These are phyloP conservation scores for Holothuria leucospilota DNA, from an alignment of 53 echinoderm and acorn worm genomes.

Conservation along the genomic window DNA sequence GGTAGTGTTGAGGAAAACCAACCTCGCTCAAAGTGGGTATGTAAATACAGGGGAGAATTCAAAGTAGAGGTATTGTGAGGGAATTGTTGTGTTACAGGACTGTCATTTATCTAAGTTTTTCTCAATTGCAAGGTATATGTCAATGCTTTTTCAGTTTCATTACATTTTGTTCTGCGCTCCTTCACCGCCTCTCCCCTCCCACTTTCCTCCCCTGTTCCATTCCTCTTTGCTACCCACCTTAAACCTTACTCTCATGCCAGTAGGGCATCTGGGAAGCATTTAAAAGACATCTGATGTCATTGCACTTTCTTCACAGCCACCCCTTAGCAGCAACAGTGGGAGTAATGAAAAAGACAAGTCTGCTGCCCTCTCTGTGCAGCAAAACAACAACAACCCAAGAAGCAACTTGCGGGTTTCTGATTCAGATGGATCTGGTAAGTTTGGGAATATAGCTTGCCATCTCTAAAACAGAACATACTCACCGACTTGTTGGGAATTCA, in stretches of 20 bases:
- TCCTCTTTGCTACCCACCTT: too few species aligned
- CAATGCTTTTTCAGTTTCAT: background rate
- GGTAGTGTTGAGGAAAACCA: too few species aligned
- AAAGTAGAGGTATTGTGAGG: too few species aligned
- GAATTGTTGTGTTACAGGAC: too few species aligned
- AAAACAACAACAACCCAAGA: slow-evolving; percentile 29
- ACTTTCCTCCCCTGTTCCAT: background rate
- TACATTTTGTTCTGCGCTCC: background rate
- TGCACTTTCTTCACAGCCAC: slow-evolving; percentile 41
- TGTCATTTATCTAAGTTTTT: too few species aligned
- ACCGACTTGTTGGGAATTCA: too few species aligned
- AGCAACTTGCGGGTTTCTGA: slow-evolving; percentile 4
- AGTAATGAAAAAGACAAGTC: slow-evolving; percentile 2
- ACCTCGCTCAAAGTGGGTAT: too few species aligned
- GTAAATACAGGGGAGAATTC: too few species aligned
- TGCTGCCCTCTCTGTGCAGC: slow-evolving; percentile 27
- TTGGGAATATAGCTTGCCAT: too few species aligned
- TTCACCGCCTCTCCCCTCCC: background rate
- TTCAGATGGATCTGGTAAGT: background rate
- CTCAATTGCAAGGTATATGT: background rate
- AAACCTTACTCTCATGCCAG: too few species aligned
- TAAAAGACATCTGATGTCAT: slow-evolving; percentile 10
- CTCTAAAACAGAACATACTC: too few species aligned
- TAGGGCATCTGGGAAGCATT: too few species aligned
- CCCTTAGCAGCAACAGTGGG: slow-evolving; percentile 6